Evolutionary conservation across 2,888 invertebrate genomes (phyloP), one percentile per base, ranked within the genome.

Genomic region (Oscheius sp.): DNA sequence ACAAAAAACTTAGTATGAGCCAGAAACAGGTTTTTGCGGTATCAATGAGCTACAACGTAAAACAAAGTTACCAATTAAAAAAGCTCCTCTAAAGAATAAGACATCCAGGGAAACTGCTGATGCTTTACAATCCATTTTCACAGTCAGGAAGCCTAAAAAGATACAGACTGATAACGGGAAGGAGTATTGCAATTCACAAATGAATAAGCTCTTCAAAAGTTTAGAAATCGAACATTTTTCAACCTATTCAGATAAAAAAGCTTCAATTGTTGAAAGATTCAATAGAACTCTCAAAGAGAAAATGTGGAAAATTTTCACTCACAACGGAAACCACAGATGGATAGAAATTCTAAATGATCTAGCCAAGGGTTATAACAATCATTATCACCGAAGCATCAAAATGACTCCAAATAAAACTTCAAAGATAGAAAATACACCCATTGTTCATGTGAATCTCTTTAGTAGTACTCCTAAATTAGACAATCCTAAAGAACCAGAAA

Each of bases 101-200:
- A 79, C 34, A 23, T 71, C 72, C 48, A 71, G 79, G 65, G 79
- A 72, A 74, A 76, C 74, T 65, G 69, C 72, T 45, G 63, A 71
- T 63, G 72, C 77, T 50, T 67, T 79, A 20, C 50, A 75, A 61
- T 27, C 52, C 17, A 69, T 79, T 37, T 74, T 79, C 46, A n/a
- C n/a, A n/a, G n/a, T n/a, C n/a, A n/a, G 37, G 12, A 34, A 34
- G 37, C 6, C 6, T 6, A 10, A 34, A 34, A 34, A 34, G 37
- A 34, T n/a, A n/a, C n/a, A 34, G 12, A 34, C 37, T 34, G 37
- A 34, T 34, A 34, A 34, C 12, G 37, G 37, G 6, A 34, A 34
- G 37, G 37, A 34, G 37, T 34, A 10, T 34, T 34, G 12, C 12
- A 34, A 12, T 12, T 34, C 37, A 10, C 6, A 12, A 10, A 34